Percentiles rank a stretch among this genome's conserved stretches.
These are phyloP conservation scores for Sphecodes monilicornis DNA, from an alignment of 2,888 invertebrate species.

Conservation along the genomic window DNA sequence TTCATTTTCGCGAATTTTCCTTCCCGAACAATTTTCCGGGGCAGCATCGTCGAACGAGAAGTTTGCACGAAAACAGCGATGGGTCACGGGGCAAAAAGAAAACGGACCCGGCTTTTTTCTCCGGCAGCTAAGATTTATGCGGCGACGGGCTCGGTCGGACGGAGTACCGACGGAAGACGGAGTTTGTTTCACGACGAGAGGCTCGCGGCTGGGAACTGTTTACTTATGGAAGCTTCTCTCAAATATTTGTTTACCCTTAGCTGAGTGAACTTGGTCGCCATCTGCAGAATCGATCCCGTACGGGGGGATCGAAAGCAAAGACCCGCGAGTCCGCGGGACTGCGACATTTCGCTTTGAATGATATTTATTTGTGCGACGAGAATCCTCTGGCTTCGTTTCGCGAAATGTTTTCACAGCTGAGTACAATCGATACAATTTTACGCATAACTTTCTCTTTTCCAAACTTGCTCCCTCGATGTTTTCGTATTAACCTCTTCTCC, in stretches of 20 bases:
- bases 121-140: constrained; percentile 22
- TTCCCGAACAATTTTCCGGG: neutral
- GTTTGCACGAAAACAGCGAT: neutral
- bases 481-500: neutral
- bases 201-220: constrained; percentile 53
- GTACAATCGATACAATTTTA: neutral
- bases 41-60: neutral
- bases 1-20: neutral
- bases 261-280: constrained; percentile 43
- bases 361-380: constrained; percentile 36
- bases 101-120: neutral
- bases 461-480: neutral
- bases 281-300: constrained; percentile 41
- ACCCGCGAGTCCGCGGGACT: neutral
- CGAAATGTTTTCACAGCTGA: neutral
- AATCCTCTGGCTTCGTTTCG: neutral
- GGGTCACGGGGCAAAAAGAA: neutral
- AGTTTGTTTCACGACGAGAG: constrained; percentile 56
- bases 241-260: constrained; percentile 68
- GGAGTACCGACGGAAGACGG: constrained; percentile 21
- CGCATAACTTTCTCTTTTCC: neutral
- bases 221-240: constrained; percentile 62
- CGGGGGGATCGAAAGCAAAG: constrained; percentile 12
- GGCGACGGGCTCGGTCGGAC: neutral
- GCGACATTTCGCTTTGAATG: constrained; percentile 13